phyloP scores from a whole-genome alignment of 1,140 invertebrate genomes.

The Hyles euphorbiae region DNA sequence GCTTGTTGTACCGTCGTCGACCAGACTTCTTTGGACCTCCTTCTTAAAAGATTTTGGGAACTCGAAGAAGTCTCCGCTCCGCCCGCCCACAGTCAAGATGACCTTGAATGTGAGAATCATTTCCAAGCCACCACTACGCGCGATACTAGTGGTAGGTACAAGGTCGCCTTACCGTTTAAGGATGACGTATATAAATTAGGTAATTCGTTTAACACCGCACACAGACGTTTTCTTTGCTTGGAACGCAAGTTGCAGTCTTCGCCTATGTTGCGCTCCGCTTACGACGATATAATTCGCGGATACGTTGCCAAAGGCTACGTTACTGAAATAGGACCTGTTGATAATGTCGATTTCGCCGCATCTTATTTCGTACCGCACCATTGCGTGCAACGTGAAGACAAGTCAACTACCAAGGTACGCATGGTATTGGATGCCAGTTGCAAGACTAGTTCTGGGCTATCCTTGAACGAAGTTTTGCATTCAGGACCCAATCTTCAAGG shows the following conservation, averaged over 20 bases:
- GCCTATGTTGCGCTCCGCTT: constrained; percentile 7
- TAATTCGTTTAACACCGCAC: constrained; percentile 11
- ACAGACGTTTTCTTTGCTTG: constrained; percentile 12
- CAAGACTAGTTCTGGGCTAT: constrained; percentile 17
- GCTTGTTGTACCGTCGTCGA: constrained; percentile 11
- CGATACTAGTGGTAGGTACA: constrained; percentile 13
- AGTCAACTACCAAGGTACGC: constrained; percentile 7
- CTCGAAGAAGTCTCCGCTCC: constrained; percentile 13
- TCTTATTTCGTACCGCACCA: constrained; percentile 28
- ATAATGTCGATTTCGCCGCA: not conserved
- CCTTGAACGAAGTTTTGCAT: constrained; percentile 30
- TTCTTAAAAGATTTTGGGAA: constrained; percentile 17
- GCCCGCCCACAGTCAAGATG: constrained; percentile 8
- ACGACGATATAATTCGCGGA: constrained; percentile 16
- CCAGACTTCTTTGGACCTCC: constrained; percentile 1
- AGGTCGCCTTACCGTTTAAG: constrained; percentile 12
- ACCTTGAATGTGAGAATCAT: constrained; percentile 15
- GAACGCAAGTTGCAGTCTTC: constrained; percentile 17
- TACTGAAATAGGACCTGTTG: not conserved
- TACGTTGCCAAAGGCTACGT: constrained; percentile 23
- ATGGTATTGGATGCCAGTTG: constrained; percentile 29
- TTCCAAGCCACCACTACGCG: constrained; percentile 11
- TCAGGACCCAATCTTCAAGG: constrained; percentile 26
- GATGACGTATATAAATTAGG: constrained; percentile 12
- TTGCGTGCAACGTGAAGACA: constrained; percentile 21